Conservation (phyloP, 2,797 vertebrate genomes). For the Jordanella pulchra region DNA sequence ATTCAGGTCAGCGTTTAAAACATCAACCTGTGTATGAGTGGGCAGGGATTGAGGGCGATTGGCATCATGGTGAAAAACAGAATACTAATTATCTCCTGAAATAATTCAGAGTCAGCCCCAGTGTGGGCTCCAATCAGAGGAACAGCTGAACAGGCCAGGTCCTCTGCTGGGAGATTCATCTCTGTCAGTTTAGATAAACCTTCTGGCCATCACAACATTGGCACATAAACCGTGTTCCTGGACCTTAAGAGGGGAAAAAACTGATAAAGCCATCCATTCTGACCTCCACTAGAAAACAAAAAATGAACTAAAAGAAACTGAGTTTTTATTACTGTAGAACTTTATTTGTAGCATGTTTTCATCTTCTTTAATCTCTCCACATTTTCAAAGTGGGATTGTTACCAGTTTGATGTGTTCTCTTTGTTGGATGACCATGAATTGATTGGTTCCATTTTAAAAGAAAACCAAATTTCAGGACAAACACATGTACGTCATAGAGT, state of each 20-base stretch:
- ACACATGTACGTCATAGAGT: background rate
- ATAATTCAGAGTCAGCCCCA: conserved; percentile 81
- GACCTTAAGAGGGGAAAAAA: conserved; percentile 43
- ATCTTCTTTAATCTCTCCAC: conserved; percentile 32
- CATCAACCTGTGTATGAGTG: conserved; percentile 28
- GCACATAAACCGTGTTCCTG: conserved; percentile 72
- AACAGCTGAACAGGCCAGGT: conserved; percentile 83
- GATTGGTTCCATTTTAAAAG: background rate
- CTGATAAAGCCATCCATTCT: conserved; percentile 70
- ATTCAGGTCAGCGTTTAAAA: conserved; percentile 7
- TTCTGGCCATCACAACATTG: conserved; percentile 83
- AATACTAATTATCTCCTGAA: conserved; percentile 80
- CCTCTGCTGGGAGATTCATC: conserved; percentile 90
- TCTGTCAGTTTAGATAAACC: conserved; percentile 89
- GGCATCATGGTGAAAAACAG: conserved; percentile 74
- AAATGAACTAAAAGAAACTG: conserved; percentile 66
- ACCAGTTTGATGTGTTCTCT: conserved; percentile 2
- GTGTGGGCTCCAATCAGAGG: conserved; percentile 82
- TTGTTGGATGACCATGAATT: background rate
- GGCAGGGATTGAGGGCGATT: conserved; percentile 47
- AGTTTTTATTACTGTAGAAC: conserved; percentile 64
- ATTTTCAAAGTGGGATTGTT: conserved; percentile 32
- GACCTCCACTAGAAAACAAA: conserved; percentile 52
- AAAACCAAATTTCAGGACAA: background rate
- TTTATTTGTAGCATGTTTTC: conserved; percentile 67